Conservation (phyloP, 2,888 invertebrate genomes). For the Agrenia bidenticulata region DNA sequence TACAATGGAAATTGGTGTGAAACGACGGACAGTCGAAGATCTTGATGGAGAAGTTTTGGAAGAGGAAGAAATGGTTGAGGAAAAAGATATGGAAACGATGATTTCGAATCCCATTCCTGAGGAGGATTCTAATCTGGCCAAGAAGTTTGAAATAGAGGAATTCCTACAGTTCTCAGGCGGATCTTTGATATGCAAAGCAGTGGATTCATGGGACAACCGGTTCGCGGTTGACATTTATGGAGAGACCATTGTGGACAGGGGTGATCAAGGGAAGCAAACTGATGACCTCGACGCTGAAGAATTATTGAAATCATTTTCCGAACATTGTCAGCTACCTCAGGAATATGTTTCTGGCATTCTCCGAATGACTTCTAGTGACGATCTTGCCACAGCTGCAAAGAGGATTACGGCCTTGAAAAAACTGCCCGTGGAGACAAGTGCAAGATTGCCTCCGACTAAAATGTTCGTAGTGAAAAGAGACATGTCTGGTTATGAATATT, state of each 20-base stretch:
- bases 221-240: constrained; percentile 46
- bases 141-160: constrained; percentile 20
- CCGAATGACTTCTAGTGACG: constrained; percentile 32
- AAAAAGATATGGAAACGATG: not conserved
- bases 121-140: not conserved
- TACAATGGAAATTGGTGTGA: not conserved
- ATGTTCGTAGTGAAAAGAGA: constrained; percentile 47
- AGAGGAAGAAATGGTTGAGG: constrained; percentile 12
- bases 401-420: constrained; percentile 24
- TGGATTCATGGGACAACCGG: constrained; percentile 46
- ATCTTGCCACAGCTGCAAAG: constrained; percentile 23
- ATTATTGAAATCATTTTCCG: constrained; percentile 24
- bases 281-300: constrained; percentile 11
- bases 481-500: constrained; percentile 40
- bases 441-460: constrained; percentile 34
- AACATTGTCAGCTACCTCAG: constrained; percentile 25
- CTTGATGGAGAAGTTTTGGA: constrained; percentile 12
- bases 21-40: not conserved
- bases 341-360: constrained; percentile 33
- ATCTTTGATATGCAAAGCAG: constrained; percentile 37
- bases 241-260: constrained; percentile 40
- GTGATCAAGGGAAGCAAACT: constrained; percentile 2
- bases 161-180: constrained; percentile 41
- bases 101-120: not conserved
- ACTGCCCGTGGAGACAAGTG: constrained; percentile 5